Percentiles rank a stretch among this genome's conserved stretches.
These are phyloP conservation scores for Callinectes sapidus DNA, from an alignment of 2,888 invertebrate genomes.

Conservation along the genomic window DNA sequence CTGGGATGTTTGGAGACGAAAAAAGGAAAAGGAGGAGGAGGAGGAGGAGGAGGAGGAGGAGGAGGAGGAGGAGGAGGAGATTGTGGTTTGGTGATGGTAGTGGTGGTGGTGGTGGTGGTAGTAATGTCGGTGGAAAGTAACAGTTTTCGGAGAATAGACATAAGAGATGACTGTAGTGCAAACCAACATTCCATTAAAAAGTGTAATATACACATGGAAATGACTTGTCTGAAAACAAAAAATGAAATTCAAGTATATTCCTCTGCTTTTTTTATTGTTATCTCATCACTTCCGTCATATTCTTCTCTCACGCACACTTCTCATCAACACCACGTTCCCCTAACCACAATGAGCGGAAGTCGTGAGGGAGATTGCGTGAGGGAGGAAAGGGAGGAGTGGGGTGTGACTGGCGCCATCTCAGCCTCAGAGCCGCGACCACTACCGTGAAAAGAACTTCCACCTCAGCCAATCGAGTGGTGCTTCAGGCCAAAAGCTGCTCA, in stretches of 20 bases:
- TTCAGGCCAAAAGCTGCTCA: neutral
- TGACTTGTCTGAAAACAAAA: no score
- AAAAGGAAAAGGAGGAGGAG: neutral
- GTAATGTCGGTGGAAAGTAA: no score
- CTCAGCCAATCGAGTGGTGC: neutral
- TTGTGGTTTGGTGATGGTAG: neutral
- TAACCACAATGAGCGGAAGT: neutral
- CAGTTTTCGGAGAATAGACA: neutral
- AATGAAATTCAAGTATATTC: no score
- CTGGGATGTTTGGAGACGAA: neutral
- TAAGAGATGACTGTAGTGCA: neutral
- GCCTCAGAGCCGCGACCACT: neutral
- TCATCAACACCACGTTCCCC: neutral
- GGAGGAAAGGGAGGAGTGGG: neutral
- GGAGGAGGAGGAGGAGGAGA: neutral
- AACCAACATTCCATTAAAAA: neutral
- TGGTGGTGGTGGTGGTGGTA: neutral
- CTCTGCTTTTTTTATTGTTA: no score
- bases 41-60: conserved; percentile 13
- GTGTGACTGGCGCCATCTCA: neutral
- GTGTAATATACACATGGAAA: neutral
- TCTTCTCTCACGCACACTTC: neutral
- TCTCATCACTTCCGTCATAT: neutral
- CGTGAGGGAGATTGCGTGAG: neutral
- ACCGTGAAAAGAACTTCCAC: neutral